Conservation (phyloP, 2,113 vertebrate species). For the Suncus etruscus region DNA sequence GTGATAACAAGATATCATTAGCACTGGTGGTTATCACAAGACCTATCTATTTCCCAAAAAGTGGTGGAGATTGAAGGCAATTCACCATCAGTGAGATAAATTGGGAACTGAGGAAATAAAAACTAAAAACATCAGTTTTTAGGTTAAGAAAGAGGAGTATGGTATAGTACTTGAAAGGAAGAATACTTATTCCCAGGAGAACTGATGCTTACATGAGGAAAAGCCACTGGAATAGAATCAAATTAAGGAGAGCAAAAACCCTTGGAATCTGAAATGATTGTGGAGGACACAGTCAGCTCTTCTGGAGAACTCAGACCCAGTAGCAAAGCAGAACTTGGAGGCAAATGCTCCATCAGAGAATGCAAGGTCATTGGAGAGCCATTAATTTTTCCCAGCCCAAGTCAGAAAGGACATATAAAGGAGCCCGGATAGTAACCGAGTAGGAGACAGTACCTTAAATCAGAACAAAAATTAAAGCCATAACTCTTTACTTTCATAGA, state of each 20-base stretch:
- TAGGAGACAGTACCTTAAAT: not conserved
- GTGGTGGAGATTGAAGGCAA: not conserved
- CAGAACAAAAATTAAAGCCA: not conserved
- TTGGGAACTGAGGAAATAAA: slow-evolving; percentile 4
- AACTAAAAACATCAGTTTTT: not conserved
- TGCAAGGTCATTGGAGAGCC: not conserved
- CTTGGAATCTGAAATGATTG: not conserved
- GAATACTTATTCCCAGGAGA: not conserved
- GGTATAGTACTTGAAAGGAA: not conserved
- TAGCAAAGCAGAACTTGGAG: not conserved
- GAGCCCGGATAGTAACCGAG: not conserved
- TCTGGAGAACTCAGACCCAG: not conserved
- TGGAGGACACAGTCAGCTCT: not conserved
- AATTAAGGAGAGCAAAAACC: not conserved
- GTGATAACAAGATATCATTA: not conserved
- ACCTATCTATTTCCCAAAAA: not conserved
- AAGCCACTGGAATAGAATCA: not conserved
- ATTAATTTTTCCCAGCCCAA: not conserved
- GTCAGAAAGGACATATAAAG: not conserved
- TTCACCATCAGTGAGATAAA: not conserved
- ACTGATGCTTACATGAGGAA: not conserved
- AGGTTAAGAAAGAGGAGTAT: not conserved
- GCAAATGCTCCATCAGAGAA: not conserved
- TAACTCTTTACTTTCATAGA: not conserved
- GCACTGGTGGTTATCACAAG: not conserved